phyloP scores from a whole-genome alignment of 2,888 invertebrate species.

The Rhabditoides inermis region DNA sequence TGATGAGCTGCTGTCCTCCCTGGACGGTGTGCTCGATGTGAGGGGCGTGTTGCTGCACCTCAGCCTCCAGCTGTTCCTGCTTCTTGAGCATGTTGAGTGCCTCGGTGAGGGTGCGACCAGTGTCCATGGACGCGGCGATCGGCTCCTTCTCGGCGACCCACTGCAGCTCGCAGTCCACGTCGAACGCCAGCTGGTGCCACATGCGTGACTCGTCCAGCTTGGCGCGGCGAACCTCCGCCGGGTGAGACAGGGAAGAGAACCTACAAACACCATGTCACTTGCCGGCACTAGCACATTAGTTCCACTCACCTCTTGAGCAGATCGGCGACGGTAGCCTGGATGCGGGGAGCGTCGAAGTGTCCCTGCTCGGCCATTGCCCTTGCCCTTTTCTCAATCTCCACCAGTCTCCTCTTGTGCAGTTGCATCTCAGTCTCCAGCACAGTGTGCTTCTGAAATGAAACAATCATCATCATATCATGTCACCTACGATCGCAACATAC shows the following conservation, averaged over 20 bases:
- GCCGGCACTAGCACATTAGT: not conserved
- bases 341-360: constrained; percentile 84
- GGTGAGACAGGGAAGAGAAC: constrained; percentile 61
- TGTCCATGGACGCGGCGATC: constrained; percentile 65
- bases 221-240: constrained; percentile 66
- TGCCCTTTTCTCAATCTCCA: constrained; percentile 53
- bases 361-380: constrained; percentile 83
- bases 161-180: constrained; percentile 80
- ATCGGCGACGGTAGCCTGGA: constrained; percentile 54
- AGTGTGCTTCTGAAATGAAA: too few species aligned
- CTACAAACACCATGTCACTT: not conserved
- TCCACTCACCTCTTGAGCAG: constrained; percentile 16
- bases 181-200: constrained; percentile 85
- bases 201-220: constrained; percentile 79
- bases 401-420: too few species aligned
- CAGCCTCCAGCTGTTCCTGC: constrained; percentile 77
- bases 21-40: constrained; percentile 73
- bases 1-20: constrained; percentile 70
- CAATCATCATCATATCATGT: constrained; percentile 55
- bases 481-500: constrained; percentile 64
- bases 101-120: constrained; percentile 79
- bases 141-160: constrained; percentile 87
- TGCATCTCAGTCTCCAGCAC: too few species aligned
- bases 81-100: constrained; percentile 85
- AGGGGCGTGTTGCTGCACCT: constrained; percentile 76